Percentiles rank a stretch among this genome's conserved stretches.
Evolutionary conservation across 2,888 invertebrate genomes (phyloP).

Genomic region (Carterocephalus palaemon): DNA sequence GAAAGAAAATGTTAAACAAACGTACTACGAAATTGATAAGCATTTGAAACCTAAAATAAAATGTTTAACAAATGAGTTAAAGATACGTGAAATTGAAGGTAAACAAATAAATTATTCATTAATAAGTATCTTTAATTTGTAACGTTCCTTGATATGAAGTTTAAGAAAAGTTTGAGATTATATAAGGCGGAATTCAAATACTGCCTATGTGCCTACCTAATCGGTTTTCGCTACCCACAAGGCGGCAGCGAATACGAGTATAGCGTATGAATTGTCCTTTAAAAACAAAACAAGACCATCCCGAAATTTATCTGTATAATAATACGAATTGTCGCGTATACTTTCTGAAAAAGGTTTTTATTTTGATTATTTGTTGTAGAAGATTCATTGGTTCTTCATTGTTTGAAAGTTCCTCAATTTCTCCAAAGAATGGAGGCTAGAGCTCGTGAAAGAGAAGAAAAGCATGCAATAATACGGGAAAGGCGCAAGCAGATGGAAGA

Average conservation of each 20-base stretch:
- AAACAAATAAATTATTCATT: slow-evolving; percentile 22
- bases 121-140: background rate
- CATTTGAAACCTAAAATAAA: slow-evolving; percentile 79
- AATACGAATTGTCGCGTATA: no score
- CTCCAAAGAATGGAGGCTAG: slow-evolving; percentile 85
- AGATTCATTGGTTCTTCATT: slow-evolving; percentile 61
- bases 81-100: slow-evolving; percentile 68
- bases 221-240: no score
- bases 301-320: no score
- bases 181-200: no score
- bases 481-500: slow-evolving; percentile 71
- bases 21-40: slow-evolving; percentile 76
- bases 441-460: slow-evolving; percentile 81
- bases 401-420: slow-evolving; percentile 82
- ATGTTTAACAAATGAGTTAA: slow-evolving; percentile 68
- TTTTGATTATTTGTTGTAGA: slow-evolving; percentile 44
- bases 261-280: no score
- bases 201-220: no score
- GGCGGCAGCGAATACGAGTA: no score
- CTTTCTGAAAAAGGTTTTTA: no score
- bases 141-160: no score
- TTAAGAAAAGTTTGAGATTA: no score
- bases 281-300: no score
- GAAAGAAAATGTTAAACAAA: slow-evolving; percentile 77
- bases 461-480: slow-evolving; percentile 70